A percentile compares a stretch with the other conserved stretches of the same genome.
phyloP scores from a whole-genome alignment of 2,888 invertebrate genomes.

The Ypsolopha sequella region DNA sequence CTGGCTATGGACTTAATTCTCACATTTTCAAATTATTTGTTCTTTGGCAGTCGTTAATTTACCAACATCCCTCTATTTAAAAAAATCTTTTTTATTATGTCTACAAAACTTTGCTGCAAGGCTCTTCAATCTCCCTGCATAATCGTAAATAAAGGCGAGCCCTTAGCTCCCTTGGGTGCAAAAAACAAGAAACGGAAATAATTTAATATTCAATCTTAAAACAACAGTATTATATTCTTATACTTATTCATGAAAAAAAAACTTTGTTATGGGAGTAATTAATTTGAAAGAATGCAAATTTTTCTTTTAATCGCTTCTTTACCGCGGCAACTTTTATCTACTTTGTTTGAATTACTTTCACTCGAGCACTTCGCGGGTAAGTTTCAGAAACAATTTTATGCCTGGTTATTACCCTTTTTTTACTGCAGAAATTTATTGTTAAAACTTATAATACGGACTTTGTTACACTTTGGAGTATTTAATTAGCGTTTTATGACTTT shows the following conservation, averaged over 20 bases:
- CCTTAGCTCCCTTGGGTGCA: too few species aligned
- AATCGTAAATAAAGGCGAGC: too few species aligned
- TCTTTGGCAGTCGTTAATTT: too few species aligned
- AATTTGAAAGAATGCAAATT: constrained; percentile 67
- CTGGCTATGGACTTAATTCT: too few species aligned
- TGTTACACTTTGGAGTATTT: too few species aligned
- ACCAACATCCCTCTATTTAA: too few species aligned
- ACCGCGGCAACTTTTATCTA: constrained; percentile 64
- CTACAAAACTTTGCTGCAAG: too few species aligned
- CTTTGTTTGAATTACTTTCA: constrained; percentile 66
- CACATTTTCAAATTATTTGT: too few species aligned
- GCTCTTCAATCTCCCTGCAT: too few species aligned
- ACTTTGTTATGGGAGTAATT: constrained; percentile 63
- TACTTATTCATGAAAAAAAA: constrained; percentile 39
- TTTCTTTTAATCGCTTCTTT: constrained; percentile 66
- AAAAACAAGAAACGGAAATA: not conserved
- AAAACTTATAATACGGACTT: not conserved
- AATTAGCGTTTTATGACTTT: too few species aligned
- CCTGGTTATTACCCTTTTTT: constrained; percentile 31
- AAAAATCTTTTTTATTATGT: too few species aligned
- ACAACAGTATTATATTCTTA: constrained; percentile 38
- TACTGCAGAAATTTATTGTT: constrained; percentile 11
- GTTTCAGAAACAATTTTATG: constrained; percentile 37
- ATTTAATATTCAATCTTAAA: constrained; percentile 15
- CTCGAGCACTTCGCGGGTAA: constrained; percentile 44